A percentile compares a stretch with the other conserved stretches of the same genome.
Conservation (phyloP, 2,888 invertebrate genomes). For the Brachylomia viminalis region DNA sequence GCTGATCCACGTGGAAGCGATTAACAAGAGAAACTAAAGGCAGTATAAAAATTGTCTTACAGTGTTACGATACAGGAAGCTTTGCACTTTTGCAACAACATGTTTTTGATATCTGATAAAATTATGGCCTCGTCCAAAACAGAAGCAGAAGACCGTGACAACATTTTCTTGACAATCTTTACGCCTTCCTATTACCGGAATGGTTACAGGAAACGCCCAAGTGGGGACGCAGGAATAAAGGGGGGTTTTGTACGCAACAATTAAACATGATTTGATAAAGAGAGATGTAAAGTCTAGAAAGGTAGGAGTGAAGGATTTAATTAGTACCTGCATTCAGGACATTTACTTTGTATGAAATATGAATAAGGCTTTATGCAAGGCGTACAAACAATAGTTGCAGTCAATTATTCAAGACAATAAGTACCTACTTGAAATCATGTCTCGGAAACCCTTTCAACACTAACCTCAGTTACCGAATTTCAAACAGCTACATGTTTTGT, state of each 20-base stretch:
- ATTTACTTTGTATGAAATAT: background rate
- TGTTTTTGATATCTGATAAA: background rate
- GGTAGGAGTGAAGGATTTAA: background rate
- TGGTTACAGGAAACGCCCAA: conserved; percentile 24
- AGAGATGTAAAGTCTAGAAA: background rate
- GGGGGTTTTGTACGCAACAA: background rate
- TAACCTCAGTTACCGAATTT: background rate
- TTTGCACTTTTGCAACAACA: background rate
- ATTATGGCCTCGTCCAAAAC: background rate
- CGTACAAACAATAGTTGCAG: background rate
- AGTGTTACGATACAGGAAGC: background rate
- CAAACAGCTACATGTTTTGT: background rate
- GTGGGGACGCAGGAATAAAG: background rate
- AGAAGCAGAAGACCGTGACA: background rate
- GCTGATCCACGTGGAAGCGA: conserved; percentile 31
- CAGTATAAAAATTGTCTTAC: conserved; percentile 12
- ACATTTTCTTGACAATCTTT: conserved; percentile 20
- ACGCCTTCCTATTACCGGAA: background rate
- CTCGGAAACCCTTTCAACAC: background rate
- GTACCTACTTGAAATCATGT: background rate
- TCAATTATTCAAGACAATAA: background rate
- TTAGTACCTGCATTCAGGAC: background rate
- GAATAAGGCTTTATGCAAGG: background rate
- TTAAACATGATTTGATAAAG: background rate
- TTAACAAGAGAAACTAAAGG: conserved; percentile 26